Percentiles rank a stretch among this genome's conserved stretches.
phyloP scores from a whole-genome alignment of 2,113 vertebrate genomes.

The Lepus timidus region DNA sequence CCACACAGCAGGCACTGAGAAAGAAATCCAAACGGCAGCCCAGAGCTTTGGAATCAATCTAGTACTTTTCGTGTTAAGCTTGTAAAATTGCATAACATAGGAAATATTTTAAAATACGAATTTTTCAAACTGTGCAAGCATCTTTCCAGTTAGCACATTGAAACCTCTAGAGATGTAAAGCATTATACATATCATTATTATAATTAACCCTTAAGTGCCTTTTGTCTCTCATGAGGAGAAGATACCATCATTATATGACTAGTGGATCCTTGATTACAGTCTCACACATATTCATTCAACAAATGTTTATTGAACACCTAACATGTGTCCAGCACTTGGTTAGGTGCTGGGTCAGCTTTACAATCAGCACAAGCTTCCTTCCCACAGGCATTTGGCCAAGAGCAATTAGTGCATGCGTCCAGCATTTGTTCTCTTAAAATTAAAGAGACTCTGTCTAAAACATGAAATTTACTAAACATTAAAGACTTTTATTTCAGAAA shows the following conservation, averaged over 20 bases:
- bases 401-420: constrained; percentile 37
- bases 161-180: not conserved
- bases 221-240: constrained; percentile 60
- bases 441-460: constrained; percentile 66
- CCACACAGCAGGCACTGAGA: not conserved
- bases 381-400: constrained; percentile 37
- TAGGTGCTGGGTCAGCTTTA: constrained; percentile 63
- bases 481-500: constrained; percentile 70
- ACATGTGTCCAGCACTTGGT: constrained; percentile 25
- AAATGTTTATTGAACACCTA: constrained; percentile 72
- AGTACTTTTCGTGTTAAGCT: not conserved
- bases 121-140: constrained; percentile 18
- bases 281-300: constrained; percentile 63
- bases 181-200: constrained; percentile 33
- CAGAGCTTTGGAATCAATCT: not conserved
- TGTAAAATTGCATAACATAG: not conserved
- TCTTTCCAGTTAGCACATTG: not conserved
- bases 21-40: not conserved
- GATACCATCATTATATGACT: constrained; percentile 38
- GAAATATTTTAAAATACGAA: constrained; percentile 24
- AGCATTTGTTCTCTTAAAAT: constrained; percentile 61
- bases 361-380: constrained; percentile 66
- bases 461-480: constrained; percentile 75
- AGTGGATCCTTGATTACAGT: constrained; percentile 66
- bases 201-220: constrained; percentile 56